These are phyloP conservation scores for Synergus gifuensis DNA, from an alignment of 2,888 invertebrate species.

Conservation along the genomic window DNA sequence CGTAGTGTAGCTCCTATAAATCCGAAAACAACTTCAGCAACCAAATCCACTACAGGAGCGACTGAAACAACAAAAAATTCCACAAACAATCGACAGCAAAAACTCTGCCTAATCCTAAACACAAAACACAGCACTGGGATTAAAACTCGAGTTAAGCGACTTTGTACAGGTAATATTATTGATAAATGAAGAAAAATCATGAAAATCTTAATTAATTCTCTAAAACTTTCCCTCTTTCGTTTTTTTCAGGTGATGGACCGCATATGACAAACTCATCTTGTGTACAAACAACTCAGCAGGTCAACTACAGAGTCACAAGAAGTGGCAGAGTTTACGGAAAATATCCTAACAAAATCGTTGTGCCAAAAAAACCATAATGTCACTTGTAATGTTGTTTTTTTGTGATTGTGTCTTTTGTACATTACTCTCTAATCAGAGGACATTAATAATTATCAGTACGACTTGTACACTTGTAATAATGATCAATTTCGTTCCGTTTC, in stretches of 20 bases:
- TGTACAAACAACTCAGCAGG: constrained; percentile 60
- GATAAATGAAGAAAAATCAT: too few relatives aligned
- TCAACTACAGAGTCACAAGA: constrained; percentile 71
- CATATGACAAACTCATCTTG: constrained; percentile 59
- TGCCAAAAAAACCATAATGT: constrained; percentile 30
- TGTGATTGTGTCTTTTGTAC: neutral
- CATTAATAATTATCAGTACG: neutral
- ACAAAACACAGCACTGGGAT: constrained; percentile 63
- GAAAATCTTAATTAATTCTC: too few relatives aligned
- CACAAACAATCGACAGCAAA: constrained; percentile 41
- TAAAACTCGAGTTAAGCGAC: constrained; percentile 66
- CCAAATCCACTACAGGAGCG: constrained; percentile 21
- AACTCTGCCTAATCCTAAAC: constrained; percentile 52
- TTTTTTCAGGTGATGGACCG: constrained; percentile 68
- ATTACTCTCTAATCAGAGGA: neutral
- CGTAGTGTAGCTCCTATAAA: constrained; percentile 11
- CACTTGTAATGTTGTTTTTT: neutral
- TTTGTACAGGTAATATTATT: constrained; percentile 57
- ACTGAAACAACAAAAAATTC: constrained; percentile 35
- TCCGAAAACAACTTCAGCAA: constrained; percentile 19
- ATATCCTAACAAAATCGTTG: constrained; percentile 65
- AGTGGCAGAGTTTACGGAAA: constrained; percentile 74
- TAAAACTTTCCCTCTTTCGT: neutral
- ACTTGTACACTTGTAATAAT: neutral
- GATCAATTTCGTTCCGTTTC: neutral